Conservation (phyloP, 1,140 invertebrate species). For the Aradophagus sp. region DNA sequence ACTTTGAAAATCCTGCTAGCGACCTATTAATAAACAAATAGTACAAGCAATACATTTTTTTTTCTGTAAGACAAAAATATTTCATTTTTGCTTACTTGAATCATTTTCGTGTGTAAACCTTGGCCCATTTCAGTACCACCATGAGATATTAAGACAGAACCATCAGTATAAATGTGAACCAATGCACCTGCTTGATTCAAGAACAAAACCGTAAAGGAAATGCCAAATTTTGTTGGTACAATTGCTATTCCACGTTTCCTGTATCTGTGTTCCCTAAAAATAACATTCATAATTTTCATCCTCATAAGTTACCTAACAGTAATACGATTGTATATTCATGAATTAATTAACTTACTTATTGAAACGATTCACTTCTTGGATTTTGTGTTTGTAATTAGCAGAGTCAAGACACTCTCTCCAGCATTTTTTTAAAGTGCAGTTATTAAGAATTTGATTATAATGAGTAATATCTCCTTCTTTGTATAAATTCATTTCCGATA, state of each 20-base stretch:
- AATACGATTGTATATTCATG: neutral
- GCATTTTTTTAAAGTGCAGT: conserved; percentile 86
- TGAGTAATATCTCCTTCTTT: conserved; percentile 86
- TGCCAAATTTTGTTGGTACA: conserved; percentile 93
- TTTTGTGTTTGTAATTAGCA: conserved; percentile 81
- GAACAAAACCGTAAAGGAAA: conserved; percentile 86
- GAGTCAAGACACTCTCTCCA: conserved; percentile 87
- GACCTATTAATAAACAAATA: too few relatives aligned
- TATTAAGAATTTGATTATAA: conserved; percentile 83
- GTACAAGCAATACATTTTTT: too few relatives aligned
- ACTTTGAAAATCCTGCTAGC: conserved; percentile 85
- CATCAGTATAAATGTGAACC: conserved; percentile 92
- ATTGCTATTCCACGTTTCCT: conserved; percentile 90
- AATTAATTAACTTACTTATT: conserved; percentile 79
- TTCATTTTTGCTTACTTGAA: conserved; percentile 79
- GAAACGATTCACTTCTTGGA: conserved; percentile 79
- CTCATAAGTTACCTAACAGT: too few relatives aligned
- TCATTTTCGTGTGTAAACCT: conserved; percentile 96
- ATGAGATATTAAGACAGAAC: conserved; percentile 92
- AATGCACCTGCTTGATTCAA: conserved; percentile 93
- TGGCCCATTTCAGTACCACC: conserved; percentile 98
- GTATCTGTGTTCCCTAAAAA: conserved; percentile 83
- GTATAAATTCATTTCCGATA: conserved; percentile 87
- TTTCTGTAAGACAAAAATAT: neutral
- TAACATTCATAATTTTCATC: neutral